Evolutionary conservation across 2,113 vertebrate species (phyloP), one percentile per base, ranked within the genome.

Genomic region (Xenopus laevis): DNA sequence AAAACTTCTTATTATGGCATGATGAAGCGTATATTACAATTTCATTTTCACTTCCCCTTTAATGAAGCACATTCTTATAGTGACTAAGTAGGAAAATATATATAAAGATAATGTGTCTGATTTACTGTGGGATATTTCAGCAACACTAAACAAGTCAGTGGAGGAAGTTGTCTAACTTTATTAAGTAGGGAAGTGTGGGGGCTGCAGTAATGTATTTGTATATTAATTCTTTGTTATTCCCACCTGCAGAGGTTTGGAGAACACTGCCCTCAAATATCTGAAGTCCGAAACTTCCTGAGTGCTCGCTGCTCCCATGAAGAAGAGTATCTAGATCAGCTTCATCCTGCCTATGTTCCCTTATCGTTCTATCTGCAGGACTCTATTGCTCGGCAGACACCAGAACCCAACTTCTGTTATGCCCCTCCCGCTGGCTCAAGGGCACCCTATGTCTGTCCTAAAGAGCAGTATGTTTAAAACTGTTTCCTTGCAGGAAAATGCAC

Each of bases 361-460:
- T 87, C 86, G 52, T 91, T 90, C 73, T 69, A 92, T 79, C 88
- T 89, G 45, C 91, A 90, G 80, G 85, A 91, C 52, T 87, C 89
- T 18, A 92, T 92, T 73, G 62, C 84, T 68, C 90, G 84, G 71
- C 87, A 81, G 27, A 79, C 89, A 0, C 78, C 82, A 68, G 71
- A 82, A 63, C 84, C 86, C 71, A 76, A 66, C 30, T 93, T 92
- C 86, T 90, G 89, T 81, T 91, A 89, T 79, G 81, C 91, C 0
- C 5, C 23, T 4, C 83, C 89, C 55, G 84, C 92, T 0, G 88
- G 85, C 27, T 91, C 92, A 20, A 86, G 91, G 33, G 89, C 89
- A 61, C 88, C 87, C 0, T 92, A 89, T 84, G 87, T 88, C 15
- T 95, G 90, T 86, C 91, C 93, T 79, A 93, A 94, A 83, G 93